A percentile compares a stretch with the other conserved stretches of the same genome.
phyloP scores from a whole-genome alignment of 2,113 vertebrate species.

The Solea solea region DNA sequence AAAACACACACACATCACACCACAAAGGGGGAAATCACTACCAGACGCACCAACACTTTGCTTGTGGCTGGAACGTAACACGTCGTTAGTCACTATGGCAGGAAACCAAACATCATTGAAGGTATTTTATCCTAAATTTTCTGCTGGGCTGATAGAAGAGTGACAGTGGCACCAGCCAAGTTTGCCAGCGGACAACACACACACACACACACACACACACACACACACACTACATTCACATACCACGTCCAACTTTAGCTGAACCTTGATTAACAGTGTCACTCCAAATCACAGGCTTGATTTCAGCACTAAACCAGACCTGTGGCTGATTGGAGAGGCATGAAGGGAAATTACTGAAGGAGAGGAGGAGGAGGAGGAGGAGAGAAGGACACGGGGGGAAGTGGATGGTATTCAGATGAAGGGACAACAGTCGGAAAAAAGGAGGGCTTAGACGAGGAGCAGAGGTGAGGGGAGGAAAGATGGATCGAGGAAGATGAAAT shows the following conservation, averaged over 20 bases:
- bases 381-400: neutral
- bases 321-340: conserved; percentile 45
- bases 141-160: conserved; percentile 23
- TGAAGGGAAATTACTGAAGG: conserved; percentile 15
- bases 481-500: neutral
- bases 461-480: neutral
- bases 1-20: conserved; percentile 3
- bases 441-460: neutral
- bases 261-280: conserved; percentile 71
- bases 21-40: conserved; percentile 11
- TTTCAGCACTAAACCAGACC: conserved; percentile 60
- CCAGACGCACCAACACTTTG: conserved; percentile 4
- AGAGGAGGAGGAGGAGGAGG: neutral
- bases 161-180: conserved; percentile 25
- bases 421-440: neutral
- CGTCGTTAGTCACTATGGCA: conserved; percentile 10
- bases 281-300: conserved; percentile 54
- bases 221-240: conserved; percentile 17
- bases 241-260: conserved; percentile 54
- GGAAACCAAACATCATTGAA: neutral
- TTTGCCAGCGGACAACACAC: neutral
- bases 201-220: conserved; percentile 3
- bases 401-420: neutral
- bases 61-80: neutral
- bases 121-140: conserved; percentile 16